Conservation (phyloP, 2,888 invertebrate genomes). For the Rhagophthalmus giganteus region DNA sequence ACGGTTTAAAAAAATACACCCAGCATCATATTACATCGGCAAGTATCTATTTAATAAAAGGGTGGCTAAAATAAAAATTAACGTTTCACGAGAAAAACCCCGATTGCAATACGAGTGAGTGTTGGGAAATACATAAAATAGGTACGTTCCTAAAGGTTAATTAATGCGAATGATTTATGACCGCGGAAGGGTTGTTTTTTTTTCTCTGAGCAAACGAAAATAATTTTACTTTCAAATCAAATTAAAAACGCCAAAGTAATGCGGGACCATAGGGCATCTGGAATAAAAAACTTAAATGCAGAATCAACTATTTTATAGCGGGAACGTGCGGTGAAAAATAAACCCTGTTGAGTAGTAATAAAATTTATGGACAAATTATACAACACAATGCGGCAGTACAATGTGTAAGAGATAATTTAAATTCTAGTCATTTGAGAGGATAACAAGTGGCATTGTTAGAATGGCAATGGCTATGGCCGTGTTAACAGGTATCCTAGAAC, state of each 20-base stretch:
- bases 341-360: conserved; percentile 42
- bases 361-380: conserved; percentile 48
- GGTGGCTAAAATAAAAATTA: too few relatives aligned
- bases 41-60: too few relatives aligned
- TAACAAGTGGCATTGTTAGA: conserved; percentile 40
- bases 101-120: too few relatives aligned
- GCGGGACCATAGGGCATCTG: conserved; percentile 19
- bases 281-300: conserved; percentile 36
- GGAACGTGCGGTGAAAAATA: conserved; percentile 44
- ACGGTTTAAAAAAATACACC: too few relatives aligned
- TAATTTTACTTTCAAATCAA: conserved; percentile 30
- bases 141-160: not conserved
- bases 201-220: conserved; percentile 16
- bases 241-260: conserved; percentile 26
- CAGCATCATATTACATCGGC: too few relatives aligned
- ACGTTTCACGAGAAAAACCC: too few relatives aligned
- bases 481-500: conserved; percentile 29
- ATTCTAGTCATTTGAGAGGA: conserved; percentile 44
- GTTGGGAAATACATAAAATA: too few relatives aligned
- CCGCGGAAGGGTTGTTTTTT: conserved; percentile 16
- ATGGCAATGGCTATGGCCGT: conserved; percentile 28
- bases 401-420: conserved; percentile 45
- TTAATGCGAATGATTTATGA: conserved; percentile 16
- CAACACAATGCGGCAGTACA: conserved; percentile 42
- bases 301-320: conserved; percentile 41